A percentile compares a stretch with the other conserved stretches of the same genome.
Evolutionary conservation across 1,140 invertebrate genomes (phyloP).

Genomic region (Paraescarpia echinospica): DNA sequence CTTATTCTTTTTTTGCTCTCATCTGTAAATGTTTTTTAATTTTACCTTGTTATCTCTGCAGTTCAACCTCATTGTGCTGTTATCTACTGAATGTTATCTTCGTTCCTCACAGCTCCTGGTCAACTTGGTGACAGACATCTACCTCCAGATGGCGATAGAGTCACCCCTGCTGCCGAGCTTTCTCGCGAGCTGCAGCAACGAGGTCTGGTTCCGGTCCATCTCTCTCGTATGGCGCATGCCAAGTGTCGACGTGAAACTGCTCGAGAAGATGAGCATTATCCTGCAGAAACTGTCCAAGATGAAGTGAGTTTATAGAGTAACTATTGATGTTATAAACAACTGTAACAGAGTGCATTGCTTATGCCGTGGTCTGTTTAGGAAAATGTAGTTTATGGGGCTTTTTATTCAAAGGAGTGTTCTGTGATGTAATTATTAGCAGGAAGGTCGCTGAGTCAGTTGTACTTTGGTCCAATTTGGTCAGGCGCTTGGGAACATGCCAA

Average conservation of each 20-base stretch:
- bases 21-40: not conserved
- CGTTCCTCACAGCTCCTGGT: constrained; percentile 30
- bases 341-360: no score
- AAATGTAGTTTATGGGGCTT: no score
- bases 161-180: constrained; percentile 48
- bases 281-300: constrained; percentile 57
- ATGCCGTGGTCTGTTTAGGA: no score
- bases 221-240: constrained; percentile 52
- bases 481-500: no score
- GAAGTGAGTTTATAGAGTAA: constrained; percentile 38
- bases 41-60: not conserved
- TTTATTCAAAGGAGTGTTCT: not conserved
- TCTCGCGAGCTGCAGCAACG: constrained; percentile 53
- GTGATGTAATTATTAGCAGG: not conserved
- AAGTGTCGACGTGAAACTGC: constrained; percentile 44
- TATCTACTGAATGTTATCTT: not conserved
- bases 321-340: not conserved
- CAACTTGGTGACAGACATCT: constrained; percentile 48
- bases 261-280: constrained; percentile 56
- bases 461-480: no score
- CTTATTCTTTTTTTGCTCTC: no score
- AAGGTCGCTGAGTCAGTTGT: not conserved
- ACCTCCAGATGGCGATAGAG: constrained; percentile 55
- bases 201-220: constrained; percentile 52
- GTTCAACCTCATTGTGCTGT: not conserved